These are phyloP conservation scores for Amphiprion ocellaris DNA, from an alignment of 2,113 vertebrate genomes.

Conservation along the genomic window DNA sequence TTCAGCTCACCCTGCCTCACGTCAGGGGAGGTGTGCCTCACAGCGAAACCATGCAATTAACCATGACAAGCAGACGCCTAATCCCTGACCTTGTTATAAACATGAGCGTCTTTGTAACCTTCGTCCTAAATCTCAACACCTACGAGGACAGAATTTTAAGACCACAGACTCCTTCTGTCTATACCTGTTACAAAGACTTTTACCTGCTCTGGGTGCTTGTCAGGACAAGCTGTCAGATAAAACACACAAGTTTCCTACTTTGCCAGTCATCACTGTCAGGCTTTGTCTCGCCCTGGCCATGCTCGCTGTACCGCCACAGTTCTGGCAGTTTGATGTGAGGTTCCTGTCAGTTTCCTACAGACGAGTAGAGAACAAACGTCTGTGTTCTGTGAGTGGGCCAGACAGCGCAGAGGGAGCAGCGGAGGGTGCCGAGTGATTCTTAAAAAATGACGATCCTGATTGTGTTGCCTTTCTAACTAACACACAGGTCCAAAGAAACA, in stretches of 20 bases:
- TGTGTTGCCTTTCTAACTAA: conserved; percentile 16
- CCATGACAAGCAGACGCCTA: not conserved
- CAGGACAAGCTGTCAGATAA: conserved; percentile 41
- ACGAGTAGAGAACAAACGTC: conserved; percentile 11
- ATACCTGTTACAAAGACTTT: conserved; percentile 39
- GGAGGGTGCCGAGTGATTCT: conserved; percentile 12
- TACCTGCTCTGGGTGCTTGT: conserved; percentile 24
- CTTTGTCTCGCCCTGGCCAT: conserved; percentile 12
- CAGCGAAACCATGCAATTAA: not conserved
- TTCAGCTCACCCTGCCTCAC: not conserved
- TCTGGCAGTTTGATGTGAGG: conserved; percentile 26
- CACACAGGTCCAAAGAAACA: conserved; percentile 19
- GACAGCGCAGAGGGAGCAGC: conserved; percentile 16
- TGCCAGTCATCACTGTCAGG: conserved; percentile 47
- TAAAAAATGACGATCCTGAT: not conserved
- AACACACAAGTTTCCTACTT: conserved; percentile 33
- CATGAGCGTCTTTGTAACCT: not conserved
- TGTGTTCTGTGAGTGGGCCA: conserved; percentile 10
- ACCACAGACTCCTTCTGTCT: not conserved
- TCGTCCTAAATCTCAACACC: not conserved
- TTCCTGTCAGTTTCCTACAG: conserved; percentile 36
- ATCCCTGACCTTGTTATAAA: conserved; percentile 5
- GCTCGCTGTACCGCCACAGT: not conserved
- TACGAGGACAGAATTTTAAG: not conserved
- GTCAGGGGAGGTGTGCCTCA: not conserved